Evolutionary conservation across 2,888 invertebrate genomes (phyloP).

Genomic region (Campopleginae sp.): DNA sequence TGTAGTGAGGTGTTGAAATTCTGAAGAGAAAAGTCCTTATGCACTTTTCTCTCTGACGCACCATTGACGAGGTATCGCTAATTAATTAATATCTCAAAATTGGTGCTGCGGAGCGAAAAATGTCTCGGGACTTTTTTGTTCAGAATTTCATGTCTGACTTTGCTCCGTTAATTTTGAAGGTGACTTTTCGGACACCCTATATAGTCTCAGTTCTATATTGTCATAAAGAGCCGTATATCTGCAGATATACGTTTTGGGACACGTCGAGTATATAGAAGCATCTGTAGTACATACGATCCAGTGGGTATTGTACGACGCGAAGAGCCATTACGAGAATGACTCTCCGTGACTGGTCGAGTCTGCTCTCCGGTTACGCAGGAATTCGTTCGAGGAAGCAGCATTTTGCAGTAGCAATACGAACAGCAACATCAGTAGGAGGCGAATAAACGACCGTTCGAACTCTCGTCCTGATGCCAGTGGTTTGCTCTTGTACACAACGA

Average conservation of each 20-base stretch:
- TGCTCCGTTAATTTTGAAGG: background rate
- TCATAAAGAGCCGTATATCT: background rate
- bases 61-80: background rate
- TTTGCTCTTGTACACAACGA: constrained; percentile 44
- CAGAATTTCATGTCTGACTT: background rate
- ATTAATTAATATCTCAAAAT: background rate
- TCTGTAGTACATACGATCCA: constrained; percentile 5
- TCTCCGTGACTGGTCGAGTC: constrained; percentile 63
- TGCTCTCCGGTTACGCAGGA: constrained; percentile 68
- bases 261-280: background rate
- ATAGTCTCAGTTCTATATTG: background rate
- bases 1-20: background rate
- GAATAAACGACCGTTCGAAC: constrained; percentile 68
- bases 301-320: constrained; percentile 41
- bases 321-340: constrained; percentile 63
- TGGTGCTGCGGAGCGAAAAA: background rate
- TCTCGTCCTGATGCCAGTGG: constrained; percentile 42
- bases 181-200: background rate
- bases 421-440: constrained; percentile 62
- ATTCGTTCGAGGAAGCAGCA: constrained; percentile 65
- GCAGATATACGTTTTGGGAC: background rate
- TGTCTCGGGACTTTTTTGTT: background rate
- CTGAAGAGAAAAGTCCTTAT: background rate
- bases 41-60: background rate
- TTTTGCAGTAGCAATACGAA: constrained; percentile 41